Percentiles rank a stretch among this genome's conserved stretches.
phyloP scores from a whole-genome alignment of 2,113 vertebrate species.

The Tenebrosternarchus preto region DNA sequence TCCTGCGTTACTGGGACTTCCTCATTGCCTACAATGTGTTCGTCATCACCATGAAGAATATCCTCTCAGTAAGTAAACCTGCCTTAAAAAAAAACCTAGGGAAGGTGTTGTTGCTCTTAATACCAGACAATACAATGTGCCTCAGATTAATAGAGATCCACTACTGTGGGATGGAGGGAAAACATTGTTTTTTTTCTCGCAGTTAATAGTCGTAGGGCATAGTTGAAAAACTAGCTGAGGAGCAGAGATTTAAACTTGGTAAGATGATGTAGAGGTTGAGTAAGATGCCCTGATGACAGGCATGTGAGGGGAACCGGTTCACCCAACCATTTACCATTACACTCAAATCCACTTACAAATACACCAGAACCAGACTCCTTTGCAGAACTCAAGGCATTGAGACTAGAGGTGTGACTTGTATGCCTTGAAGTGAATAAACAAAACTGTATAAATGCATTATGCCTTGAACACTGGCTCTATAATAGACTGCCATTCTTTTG shows the following conservation, averaged over 20 bases:
- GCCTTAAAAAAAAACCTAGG: background rate
- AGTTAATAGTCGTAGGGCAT: background rate
- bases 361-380: too few relatives aligned
- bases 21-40: slow-evolving; percentile 98
- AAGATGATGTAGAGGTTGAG: background rate
- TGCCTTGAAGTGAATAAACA: too few relatives aligned
- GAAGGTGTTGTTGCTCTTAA: background rate
- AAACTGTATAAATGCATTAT: too few relatives aligned
- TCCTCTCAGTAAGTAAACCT: slow-evolving; percentile 84
- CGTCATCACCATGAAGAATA: slow-evolving; percentile 99
- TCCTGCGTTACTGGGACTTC: slow-evolving; percentile 96
- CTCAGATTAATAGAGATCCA: background rate
- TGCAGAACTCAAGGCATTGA: too few relatives aligned
- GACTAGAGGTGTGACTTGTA: too few relatives aligned
- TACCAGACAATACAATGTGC: background rate
- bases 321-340: background rate
- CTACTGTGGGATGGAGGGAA: background rate
- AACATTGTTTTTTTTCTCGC: background rate
- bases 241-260: background rate
- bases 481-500: background rate
- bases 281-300: background rate
- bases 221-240: background rate
- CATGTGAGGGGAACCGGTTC: background rate
- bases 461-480: too few relatives aligned
- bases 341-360: background rate